A percentile compares a stretch with the other conserved stretches of the same genome.
These are phyloP conservation scores for Calypte anna DNA, from an alignment of 2,113 vertebrate species.

Conservation along the genomic window DNA sequence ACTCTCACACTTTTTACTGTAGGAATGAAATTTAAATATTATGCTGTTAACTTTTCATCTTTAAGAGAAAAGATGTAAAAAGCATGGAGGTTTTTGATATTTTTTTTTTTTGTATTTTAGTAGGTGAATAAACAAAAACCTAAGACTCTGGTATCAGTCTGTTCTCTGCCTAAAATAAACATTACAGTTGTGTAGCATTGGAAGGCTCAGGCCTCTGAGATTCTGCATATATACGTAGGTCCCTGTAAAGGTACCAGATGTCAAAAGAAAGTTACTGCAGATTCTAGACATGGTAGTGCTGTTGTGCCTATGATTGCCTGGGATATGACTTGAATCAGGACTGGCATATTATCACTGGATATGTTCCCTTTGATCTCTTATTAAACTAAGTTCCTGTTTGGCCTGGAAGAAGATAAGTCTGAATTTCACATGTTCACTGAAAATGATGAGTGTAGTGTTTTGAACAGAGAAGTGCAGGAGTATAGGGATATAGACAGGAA, in stretches of 20 bases:
- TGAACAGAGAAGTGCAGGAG: background rate
- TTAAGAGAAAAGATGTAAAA: background rate
- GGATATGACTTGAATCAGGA: background rate
- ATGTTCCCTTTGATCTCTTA: background rate
- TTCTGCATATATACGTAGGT: background rate
- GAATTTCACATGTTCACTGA: background rate
- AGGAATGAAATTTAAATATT: background rate
- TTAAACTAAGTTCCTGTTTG: background rate
- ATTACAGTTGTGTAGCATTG: fast-evolving
- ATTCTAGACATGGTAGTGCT: background rate
- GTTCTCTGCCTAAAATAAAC: background rate
- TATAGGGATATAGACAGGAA: background rate
- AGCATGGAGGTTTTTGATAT: background rate
- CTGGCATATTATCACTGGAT: background rate
- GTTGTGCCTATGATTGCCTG: background rate
- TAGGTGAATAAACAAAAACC: background rate
- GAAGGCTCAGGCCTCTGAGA: background rate
- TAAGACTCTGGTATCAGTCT: background rate
- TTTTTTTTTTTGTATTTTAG: background rate
- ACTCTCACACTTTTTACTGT: background rate
- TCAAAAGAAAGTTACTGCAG: background rate
- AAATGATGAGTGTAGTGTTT: background rate
- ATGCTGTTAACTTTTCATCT: background rate
- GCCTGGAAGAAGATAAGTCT: background rate
- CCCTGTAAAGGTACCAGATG: background rate